These are phyloP conservation scores for Orthonychiurus folsomi DNA, from an alignment of 2,888 invertebrate genomes.

Conservation along the genomic window DNA sequence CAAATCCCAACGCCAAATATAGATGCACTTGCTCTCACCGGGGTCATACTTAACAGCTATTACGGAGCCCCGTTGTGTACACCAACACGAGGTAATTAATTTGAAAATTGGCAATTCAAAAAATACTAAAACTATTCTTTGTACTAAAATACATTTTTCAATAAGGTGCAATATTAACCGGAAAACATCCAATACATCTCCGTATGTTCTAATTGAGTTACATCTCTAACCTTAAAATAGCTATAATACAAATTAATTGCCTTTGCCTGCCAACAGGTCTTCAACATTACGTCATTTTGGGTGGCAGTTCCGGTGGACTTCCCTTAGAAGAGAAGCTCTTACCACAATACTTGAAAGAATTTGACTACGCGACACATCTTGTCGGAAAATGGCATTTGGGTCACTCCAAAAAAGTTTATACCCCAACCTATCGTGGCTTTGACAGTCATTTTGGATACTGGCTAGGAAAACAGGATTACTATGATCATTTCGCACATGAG, in stretches of 20 bases:
- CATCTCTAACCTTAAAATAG: not conserved
- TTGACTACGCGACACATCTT: conserved; percentile 69
- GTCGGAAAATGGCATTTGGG: conserved; percentile 87
- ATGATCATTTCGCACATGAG: conserved; percentile 49
- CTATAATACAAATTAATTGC: not conserved
- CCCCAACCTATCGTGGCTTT: conserved; percentile 67
- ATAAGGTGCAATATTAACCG: conserved; percentile 56
- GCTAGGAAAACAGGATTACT: conserved; percentile 68
- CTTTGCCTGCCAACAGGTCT: conserved; percentile 50
- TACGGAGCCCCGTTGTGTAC: conserved; percentile 76
- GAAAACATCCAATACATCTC: conserved; percentile 74
- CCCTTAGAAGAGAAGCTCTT: conserved; percentile 58
- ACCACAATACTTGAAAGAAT: conserved; percentile 56
- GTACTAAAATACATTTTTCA: no score
- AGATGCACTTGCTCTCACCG: conserved; percentile 73
- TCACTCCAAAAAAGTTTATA: conserved; percentile 59
- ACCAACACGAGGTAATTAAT: conserved; percentile 30
- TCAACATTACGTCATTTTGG: conserved; percentile 60
- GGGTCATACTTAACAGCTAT: conserved; percentile 73
- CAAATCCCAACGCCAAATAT: conserved; percentile 86
- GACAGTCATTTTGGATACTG: conserved; percentile 71
- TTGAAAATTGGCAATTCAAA: no score
- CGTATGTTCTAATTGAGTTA: conserved; percentile 55
- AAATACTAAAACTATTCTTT: no score
- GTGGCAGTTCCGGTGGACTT: conserved; percentile 63